A percentile compares a stretch with the other conserved stretches of the same genome.
Evolutionary conservation across 2,888 invertebrate species (phyloP).

Genomic region (Scaptomyza cyrtandrae): DNA sequence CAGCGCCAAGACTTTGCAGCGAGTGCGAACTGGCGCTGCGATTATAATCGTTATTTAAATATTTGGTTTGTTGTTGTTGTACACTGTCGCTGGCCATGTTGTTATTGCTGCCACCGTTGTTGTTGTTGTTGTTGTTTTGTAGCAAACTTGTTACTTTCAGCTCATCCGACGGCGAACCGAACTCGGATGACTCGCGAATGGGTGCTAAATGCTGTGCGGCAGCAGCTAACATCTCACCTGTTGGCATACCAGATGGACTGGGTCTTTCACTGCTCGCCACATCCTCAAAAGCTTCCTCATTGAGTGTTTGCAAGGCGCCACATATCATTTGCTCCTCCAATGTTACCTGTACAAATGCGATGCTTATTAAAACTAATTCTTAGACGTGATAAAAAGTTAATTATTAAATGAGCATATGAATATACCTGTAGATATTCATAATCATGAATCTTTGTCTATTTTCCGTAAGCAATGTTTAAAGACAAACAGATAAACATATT

Average conservation of each 20-base stretch:
- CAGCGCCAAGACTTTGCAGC: slow-evolving; percentile 70
- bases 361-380: not conserved
- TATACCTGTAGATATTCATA: slow-evolving; percentile 85
- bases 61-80: slow-evolving; percentile 59
- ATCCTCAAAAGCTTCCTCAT: slow-evolving; percentile 97
- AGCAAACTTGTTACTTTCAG: slow-evolving; percentile 74
- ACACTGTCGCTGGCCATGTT: slow-evolving; percentile 31
- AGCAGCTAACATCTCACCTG: slow-evolving; percentile 85
- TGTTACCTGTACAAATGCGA: slow-evolving; percentile 88
- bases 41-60: slow-evolving; percentile 75
- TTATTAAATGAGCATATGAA: not conserved
- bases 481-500: slow-evolving; percentile 40
- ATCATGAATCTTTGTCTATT: slow-evolving; percentile 84
- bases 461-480: slow-evolving; percentile 54
- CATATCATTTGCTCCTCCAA: slow-evolving; percentile 98
- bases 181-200: slow-evolving; percentile 84
- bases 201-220: slow-evolving; percentile 85
- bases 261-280: slow-evolving; percentile 90
- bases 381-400: not conserved
- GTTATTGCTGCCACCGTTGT: slow-evolving; percentile 52
- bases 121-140: slow-evolving; percentile 71
- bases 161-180: slow-evolving; percentile 84
- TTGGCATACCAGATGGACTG: slow-evolving; percentile 86
- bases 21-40: slow-evolving; percentile 82
- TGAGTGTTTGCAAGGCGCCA: slow-evolving; percentile 95